Base-by-base conservation (phyloP, 2,888 invertebrate genomes). In the Lithophane ornitopus region DNA sequence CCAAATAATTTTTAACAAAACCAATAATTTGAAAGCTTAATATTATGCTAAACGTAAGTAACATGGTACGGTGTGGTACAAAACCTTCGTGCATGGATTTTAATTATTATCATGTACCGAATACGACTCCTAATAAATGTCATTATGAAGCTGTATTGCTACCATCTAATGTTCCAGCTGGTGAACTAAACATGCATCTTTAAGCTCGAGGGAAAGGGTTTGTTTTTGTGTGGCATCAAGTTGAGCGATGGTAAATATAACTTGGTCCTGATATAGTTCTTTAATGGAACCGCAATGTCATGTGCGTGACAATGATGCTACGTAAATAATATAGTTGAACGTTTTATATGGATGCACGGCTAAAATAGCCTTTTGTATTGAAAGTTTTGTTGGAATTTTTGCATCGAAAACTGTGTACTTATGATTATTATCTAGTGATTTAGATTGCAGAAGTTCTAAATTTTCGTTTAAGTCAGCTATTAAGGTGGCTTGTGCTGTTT, bases 21-120 rank as follows among this genome's bases (percentile, higher is more conserved):
- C 91, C 91, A 91, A 92, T 92, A 91, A 92, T 92, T 93, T 91
- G 89, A 92, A 92, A 93, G 92, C 91, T 90, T 94, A 94, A 95
- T 94, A 94, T 94, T 94, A 95, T 94, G 94, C 94, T 92, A 93
- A 94, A 92, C 88, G 95, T 94, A 93, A 92, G 89, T 94, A 94
- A 91, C 95, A 90, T 81, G 95, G 96, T 86, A 96, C 96, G 92
- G 95, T 93, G 87, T 95, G 96, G 96, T 94, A 96, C 96, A 89
- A 89, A 89, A 82, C 88, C 89, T 96, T 96, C 96, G 96, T 96
- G 96, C 96, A 96, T 96, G 93, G 94, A 93, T 96, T 96, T 96
- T 96, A 96, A 96, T 96, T 96, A 96, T 96, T 95, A 92, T 95
- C 96, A 96, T 96, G 96, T 96, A 96, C 95, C 94, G 93, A 95